These are phyloP conservation scores for Celastrina argiolus DNA, from an alignment of 2,888 invertebrate genomes.

Conservation along the genomic window DNA sequence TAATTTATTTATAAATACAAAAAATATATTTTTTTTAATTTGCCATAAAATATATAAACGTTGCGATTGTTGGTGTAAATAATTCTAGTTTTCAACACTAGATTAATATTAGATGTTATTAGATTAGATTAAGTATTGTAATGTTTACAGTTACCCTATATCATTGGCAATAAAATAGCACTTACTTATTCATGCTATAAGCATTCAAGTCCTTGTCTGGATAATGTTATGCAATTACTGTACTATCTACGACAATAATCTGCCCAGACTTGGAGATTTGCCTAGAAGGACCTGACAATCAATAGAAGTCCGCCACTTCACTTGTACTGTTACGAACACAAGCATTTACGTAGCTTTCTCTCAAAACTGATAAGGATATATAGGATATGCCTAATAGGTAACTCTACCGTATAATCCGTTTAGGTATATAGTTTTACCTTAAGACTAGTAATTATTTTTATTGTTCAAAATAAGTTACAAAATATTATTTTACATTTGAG, in stretches of 20 bases:
- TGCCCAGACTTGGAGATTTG: conserved; percentile 6
- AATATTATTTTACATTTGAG: too few relatives aligned
- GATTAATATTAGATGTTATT: neutral
- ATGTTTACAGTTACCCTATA: neutral
- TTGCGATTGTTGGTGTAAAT: too few relatives aligned
- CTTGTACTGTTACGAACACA: neutral
- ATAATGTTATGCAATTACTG: conserved; percentile 11
- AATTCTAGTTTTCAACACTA: too few relatives aligned
- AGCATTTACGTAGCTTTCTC: neutral
- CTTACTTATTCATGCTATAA: neutral
- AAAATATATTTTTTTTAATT: too few relatives aligned
- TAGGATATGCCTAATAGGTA: too few relatives aligned
- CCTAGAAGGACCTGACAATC: conserved; percentile 13
- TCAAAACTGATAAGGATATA: too few relatives aligned
- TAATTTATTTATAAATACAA: too few relatives aligned
- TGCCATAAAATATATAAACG: too few relatives aligned
- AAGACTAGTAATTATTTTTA: too few relatives aligned
- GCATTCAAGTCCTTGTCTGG: neutral
- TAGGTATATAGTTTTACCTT: too few relatives aligned
- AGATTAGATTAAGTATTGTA: neutral
- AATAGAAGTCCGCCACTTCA: neutral
- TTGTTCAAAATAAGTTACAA: too few relatives aligned
- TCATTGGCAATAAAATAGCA: conserved; percentile 15
- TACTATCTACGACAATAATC: conserved; percentile 9
- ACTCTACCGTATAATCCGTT: too few relatives aligned